A percentile compares a stretch with the other conserved stretches of the same genome.
Evolutionary conservation across 2,888 invertebrate species (phyloP).

Genomic region (Criorhina ranunculi): DNA sequence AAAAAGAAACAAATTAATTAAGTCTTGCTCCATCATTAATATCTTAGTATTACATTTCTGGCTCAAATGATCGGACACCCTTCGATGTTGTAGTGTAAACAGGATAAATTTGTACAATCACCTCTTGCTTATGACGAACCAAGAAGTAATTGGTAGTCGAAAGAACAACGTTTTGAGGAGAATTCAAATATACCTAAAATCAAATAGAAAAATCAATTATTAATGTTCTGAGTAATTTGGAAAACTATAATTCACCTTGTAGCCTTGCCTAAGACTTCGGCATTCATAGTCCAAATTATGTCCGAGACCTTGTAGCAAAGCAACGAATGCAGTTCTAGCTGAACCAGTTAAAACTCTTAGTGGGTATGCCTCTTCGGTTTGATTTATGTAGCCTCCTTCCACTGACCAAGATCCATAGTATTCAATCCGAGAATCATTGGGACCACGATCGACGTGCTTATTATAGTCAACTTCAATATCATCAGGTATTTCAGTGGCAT

Average conservation of each 20-base stretch:
- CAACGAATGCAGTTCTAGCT: conserved; percentile 87
- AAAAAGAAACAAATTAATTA: not conserved
- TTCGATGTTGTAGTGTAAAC: conserved; percentile 90
- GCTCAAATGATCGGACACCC: conserved; percentile 86
- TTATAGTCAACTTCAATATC: conserved; percentile 80
- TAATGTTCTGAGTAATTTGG: not conserved
- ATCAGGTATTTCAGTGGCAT: conserved; percentile 80
- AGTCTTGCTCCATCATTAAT: not conserved
- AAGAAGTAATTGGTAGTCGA: conserved; percentile 83
- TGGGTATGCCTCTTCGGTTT: conserved; percentile 88
- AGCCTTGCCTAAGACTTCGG: conserved; percentile 90
- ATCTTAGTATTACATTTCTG: conserved; percentile 83
- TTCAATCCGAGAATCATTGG: conserved; percentile 75
- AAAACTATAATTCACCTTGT: conserved; percentile 85
- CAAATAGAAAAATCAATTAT: conserved; percentile 4
- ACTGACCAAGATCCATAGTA: conserved; percentile 86
- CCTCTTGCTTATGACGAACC: conserved; percentile 85
- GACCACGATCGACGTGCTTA: conserved; percentile 80
- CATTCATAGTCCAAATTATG: conserved; percentile 89
- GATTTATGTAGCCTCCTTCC: conserved; percentile 86
- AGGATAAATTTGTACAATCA: conserved; percentile 89
- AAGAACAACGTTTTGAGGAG: conserved; percentile 83
- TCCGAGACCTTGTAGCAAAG: conserved; percentile 87
- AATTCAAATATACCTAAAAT: conserved; percentile 82
- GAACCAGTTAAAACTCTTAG: conserved; percentile 88